These are phyloP conservation scores for Diarsia mendica DNA, from an alignment of 2,888 invertebrate genomes.

Conservation along the genomic window DNA sequence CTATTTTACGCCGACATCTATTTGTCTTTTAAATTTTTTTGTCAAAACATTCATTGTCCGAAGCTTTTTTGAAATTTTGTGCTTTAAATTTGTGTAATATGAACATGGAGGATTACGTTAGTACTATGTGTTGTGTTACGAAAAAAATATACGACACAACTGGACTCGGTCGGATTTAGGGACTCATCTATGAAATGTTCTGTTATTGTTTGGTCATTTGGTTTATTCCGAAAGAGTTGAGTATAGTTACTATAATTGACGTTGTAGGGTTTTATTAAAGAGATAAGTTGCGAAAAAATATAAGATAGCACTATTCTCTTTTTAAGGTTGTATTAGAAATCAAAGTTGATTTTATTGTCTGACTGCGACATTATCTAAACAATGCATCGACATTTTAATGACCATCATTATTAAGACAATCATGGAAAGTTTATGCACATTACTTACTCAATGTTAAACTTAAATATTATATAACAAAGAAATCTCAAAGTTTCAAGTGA, in stretches of 20 bases:
- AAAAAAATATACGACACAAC: constrained; percentile 32
- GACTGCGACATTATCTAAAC: neutral
- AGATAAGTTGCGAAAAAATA: neutral
- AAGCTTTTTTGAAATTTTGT: constrained; percentile 28
- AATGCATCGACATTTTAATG: neutral
- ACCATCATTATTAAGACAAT: neutral
- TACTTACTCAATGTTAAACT: no score
- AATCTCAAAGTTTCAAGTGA: neutral
- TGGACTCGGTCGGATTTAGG: constrained; percentile 37
- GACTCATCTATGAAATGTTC: constrained; percentile 4
- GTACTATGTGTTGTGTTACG: constrained; percentile 17
- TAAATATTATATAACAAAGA: no score
- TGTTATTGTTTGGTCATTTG: constrained; percentile 19
- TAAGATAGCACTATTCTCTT: neutral
- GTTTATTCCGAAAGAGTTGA: constrained; percentile 39
- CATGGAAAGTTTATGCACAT: neutral
- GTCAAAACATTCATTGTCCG: constrained; percentile 32
- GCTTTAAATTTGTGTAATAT: constrained; percentile 41
- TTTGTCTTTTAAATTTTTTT: constrained; percentile 31
- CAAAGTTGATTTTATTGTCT: neutral
- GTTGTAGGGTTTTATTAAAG: neutral
- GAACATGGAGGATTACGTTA: constrained; percentile 40
- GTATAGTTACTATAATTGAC: neutral
- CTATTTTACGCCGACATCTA: constrained; percentile 29
- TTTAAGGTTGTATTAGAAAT: neutral